Evolutionary conservation across 1,140 invertebrate genomes (phyloP).

Genomic region (Pissodes strobi): DNA sequence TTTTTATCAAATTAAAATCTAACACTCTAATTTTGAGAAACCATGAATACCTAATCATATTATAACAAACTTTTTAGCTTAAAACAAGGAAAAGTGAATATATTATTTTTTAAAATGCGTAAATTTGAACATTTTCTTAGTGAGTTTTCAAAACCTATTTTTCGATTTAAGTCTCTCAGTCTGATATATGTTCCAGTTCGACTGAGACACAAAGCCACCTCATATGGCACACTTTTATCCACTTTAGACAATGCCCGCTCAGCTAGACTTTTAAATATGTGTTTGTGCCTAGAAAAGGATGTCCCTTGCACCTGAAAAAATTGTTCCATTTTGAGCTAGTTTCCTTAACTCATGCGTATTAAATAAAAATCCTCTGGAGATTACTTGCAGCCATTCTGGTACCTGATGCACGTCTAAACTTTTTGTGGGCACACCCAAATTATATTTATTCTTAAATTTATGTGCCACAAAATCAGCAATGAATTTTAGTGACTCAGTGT

Average conservation of each 20-base stretch:
- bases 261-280: neutral
- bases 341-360: neutral
- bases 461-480: neutral
- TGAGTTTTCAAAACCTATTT: constrained; percentile 7
- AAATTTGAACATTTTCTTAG: neutral
- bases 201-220: constrained; percentile 6
- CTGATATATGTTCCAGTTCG: constrained; percentile 1
- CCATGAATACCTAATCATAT: neutral
- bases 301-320: constrained; percentile 1
- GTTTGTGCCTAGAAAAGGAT: neutral
- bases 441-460: neutral
- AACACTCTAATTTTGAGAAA: too few relatives aligned
- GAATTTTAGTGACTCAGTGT: neutral
- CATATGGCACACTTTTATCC: neutral
- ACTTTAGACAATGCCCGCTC: constrained; percentile 2
- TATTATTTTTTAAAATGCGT: constrained; percentile 11
- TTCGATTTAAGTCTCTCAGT: constrained; percentile 8
- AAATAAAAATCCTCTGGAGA: constrained; percentile 1
- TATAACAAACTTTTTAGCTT: neutral
- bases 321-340: constrained; percentile 4
- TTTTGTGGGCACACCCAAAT: neutral
- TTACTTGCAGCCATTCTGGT: constrained; percentile 7
- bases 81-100: neutral
- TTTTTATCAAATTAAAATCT: too few relatives aligned
- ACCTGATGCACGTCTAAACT: neutral